Evolutionary conservation across 2,797 vertebrate genomes (phyloP), one percentile per base, ranked within the genome.

Genomic region (Sebastes hopkinsi): DNA sequence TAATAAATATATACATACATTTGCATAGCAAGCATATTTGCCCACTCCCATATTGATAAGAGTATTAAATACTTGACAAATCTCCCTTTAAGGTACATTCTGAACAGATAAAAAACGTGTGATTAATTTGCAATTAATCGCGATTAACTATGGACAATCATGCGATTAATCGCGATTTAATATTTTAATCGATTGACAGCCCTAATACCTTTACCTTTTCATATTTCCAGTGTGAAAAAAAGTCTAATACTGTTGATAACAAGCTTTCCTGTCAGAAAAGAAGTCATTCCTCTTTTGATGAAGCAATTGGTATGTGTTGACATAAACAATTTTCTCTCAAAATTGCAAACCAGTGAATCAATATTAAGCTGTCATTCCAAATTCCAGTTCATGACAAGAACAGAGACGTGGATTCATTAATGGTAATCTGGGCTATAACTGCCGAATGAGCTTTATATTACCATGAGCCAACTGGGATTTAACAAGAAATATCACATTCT

Each of bases 391-490:
- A 20, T 59, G 56, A 75, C 58, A 82, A 75, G 74, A 25, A 66
- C 38, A 61, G 12, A 66, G n/a, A 62, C 27, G 83, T 82, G 54
- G 54, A 83, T 74, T 78, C 56, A 77, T 89, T 81, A 80, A 72
- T 18, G n/a, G 18, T 84, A 83, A 89, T 85, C 65, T 72, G 0
- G 1, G 42, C 67, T 81, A 77, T 86, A 80, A 83, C 67, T 32
- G 60, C 62, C 36, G 67, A 83, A 86, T 83, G 25, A 84, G 55
- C 64, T 82, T 76, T 38, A 65, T 82, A 80, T 85, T 80, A 80
- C 61, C 16, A 52, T 32, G 30, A 66, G 67, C 68, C 73, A 79
- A 71, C 29, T 82, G 52, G 75, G 55, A 81, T 79, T 84, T 82
- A 54, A 76, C 16, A 20, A 55, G 56, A 87, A 77, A 78, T 80